phyloP scores from a whole-genome alignment of 2,888 invertebrate genomes.

The Lepidonotus clava region DNA sequence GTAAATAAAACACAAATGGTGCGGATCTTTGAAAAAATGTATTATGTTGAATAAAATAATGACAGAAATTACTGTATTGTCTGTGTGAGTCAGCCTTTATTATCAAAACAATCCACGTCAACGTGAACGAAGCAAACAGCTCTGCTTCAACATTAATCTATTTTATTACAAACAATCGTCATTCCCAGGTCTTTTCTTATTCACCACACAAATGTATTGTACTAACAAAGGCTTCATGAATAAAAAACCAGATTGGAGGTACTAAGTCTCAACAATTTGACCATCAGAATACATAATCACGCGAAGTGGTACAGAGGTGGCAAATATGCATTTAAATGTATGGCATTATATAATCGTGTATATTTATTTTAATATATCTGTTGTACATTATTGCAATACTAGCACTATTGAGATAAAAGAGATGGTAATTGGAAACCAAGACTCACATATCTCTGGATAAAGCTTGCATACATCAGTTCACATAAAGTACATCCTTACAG shows the following conservation, averaged over 20 bases:
- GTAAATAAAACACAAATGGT: too few relatives aligned
- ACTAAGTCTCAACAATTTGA: not conserved
- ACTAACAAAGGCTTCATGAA: not conserved
- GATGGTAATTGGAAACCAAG: not conserved
- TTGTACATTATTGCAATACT: not conserved
- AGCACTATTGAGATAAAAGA: not conserved
- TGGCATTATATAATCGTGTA: too few relatives aligned
- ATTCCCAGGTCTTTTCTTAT: too few relatives aligned
- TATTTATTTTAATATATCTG: too few relatives aligned
- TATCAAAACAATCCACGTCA: too few relatives aligned
- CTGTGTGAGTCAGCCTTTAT: not conserved
- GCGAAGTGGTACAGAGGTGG: not conserved
- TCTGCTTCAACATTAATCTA: too few relatives aligned
- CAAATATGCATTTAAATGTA: not conserved
- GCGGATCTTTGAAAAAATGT: not conserved
- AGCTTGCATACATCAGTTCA: not conserved
- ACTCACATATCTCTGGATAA: constrained; percentile 1
- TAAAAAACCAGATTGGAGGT: constrained; percentile 5
- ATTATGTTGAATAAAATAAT: not conserved
- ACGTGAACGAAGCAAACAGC: too few relatives aligned
- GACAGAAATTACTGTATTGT: not conserved
- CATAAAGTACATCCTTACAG: not conserved
- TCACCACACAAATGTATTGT: too few relatives aligned
- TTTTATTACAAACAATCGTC: too few relatives aligned
- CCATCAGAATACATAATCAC: not conserved